Evolutionary conservation across 2,113 vertebrate genomes (phyloP).

Genomic region (Pelvicachromis taeniatus): DNA sequence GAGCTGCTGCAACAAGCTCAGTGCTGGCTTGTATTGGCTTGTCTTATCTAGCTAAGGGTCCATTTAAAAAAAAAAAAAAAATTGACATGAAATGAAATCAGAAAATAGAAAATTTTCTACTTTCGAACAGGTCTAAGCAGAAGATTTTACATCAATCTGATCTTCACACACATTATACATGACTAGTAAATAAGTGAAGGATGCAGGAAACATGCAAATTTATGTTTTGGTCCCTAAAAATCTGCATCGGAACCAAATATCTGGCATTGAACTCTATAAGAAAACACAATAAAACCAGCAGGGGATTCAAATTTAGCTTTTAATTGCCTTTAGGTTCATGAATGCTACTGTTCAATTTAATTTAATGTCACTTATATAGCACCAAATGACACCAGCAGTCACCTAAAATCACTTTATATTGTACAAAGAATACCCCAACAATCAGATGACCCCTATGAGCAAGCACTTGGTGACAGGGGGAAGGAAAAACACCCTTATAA

Average conservation of each 20-base stretch:
- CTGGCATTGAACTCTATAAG: not conserved
- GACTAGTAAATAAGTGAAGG: not conserved
- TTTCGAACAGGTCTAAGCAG: not conserved
- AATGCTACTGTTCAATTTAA: not conserved
- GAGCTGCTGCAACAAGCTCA: not conserved
- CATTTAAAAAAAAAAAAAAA: not conserved
- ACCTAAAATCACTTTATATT: not conserved
- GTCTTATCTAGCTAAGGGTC: not conserved
- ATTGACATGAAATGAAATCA: not conserved
- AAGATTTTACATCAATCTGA: not conserved
- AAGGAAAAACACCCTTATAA: not conserved
- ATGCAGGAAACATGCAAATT: not conserved
- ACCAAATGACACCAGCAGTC: not conserved
- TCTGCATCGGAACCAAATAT: not conserved
- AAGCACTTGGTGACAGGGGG: rapidly evolving
- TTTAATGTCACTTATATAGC: not conserved
- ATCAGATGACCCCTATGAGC: too few species aligned
- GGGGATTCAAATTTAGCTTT: not conserved
- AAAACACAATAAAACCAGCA: not conserved
- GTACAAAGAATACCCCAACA: not conserved
- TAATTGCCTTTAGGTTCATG: not conserved
- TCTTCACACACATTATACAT: not conserved
- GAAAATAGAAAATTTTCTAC: not conserved
- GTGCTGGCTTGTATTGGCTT: not conserved
- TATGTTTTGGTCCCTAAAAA: not conserved